Evolutionary conservation across 2,888 invertebrate genomes (phyloP), one percentile per base, ranked within the genome.

Genomic region (Helleia helle): DNA sequence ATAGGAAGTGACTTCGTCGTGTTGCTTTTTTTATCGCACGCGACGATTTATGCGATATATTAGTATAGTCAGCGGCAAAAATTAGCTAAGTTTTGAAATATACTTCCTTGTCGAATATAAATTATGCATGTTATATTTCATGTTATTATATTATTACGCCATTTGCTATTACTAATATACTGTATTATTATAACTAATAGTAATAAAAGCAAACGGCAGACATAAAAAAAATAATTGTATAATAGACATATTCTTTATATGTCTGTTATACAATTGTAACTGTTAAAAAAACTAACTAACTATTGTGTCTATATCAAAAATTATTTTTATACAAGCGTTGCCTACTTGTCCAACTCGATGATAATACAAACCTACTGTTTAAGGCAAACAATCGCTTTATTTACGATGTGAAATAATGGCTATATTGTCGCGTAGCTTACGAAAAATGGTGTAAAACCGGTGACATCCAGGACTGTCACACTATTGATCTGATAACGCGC

Each of bases 381-480:
- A 65, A 56, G 59, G 58, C 52, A 58, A 59, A 69, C 68, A 67
- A 67, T 69, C 56, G 62, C 42, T 62, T 54, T 64, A 64, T 65
- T 63, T 63, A 59, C 61, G 58, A 61, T 52, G 49, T 49, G 43
- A 58, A 58, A 62, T 61, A 38, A 66, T 41, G 34, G 37, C 39
- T 12, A 47, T 42, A 44, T 44, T 48, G 46, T 48, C 39, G 41
- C 36, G 39, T 42, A 27, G 34, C 7, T 34, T 36, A 41, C 25
- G 41, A 43, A 60, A 71, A 70, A 65, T 64, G 58, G 56, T 49
- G 45, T 54, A 53, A 7, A 56, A 56, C 50, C 51, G 27, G 22
- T 5, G 43, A 38, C 43, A 43, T 29, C 41, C 41, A 38, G 40
- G 38, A 38, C 34, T 38, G 38, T 38, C 15, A 22, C 38, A 36